These are phyloP conservation scores for Mesoclemmys tuberculata DNA, from an alignment of 2,113 vertebrate genomes.

Conservation along the genomic window DNA sequence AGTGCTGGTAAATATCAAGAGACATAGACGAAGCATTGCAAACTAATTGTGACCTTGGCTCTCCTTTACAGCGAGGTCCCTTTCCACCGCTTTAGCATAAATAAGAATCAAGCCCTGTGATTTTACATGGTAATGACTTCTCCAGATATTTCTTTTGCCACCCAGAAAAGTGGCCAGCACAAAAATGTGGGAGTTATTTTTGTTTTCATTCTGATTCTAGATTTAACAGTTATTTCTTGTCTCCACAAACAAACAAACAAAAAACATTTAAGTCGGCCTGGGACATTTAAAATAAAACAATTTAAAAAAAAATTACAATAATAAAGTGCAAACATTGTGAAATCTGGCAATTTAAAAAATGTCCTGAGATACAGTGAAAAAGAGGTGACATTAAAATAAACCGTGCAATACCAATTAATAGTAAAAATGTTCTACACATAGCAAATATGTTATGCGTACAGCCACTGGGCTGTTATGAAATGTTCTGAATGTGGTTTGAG, in stretches of 20 bases:
- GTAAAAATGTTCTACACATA: neutral
- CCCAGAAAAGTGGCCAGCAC: slow-evolving; percentile 28
- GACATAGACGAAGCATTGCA: neutral
- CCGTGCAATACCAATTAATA: neutral
- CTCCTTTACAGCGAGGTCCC: neutral
- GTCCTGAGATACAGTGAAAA: neutral
- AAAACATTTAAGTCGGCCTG: neutral
- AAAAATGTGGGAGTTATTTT: neutral
- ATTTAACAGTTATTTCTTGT: slow-evolving; percentile 5
- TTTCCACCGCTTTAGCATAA: neutral
- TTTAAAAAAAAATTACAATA: neutral
- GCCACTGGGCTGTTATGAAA: neutral
- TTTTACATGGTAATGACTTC: slow-evolving; percentile 50
- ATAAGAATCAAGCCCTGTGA: neutral
- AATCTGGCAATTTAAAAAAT: neutral
- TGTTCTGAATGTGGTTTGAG: neutral
- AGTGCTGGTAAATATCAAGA: neutral
- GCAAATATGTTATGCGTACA: neutral
- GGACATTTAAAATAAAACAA: neutral
- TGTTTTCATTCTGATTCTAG: neutral
- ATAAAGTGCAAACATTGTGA: neutral
- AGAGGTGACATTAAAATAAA: neutral
- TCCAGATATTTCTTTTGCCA: slow-evolving; percentile 28
- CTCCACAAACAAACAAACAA: neutral
- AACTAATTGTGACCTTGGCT: neutral